phyloP scores from a whole-genome alignment of 2,797 vertebrate genomes.

The Hydrolagus colliei region DNA sequence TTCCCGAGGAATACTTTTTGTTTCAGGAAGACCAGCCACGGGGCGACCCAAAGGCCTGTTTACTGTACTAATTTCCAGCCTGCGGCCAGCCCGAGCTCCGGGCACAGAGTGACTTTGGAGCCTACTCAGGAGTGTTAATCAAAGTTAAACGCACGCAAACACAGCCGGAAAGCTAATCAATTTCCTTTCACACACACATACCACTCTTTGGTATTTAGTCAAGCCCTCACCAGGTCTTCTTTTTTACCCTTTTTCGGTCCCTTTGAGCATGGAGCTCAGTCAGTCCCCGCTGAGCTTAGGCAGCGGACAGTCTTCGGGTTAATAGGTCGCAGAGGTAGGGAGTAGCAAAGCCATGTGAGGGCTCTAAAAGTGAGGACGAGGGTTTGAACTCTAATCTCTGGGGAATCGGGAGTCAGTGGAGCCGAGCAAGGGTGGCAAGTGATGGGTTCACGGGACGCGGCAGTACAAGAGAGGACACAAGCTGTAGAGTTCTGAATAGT shows the following conservation, averaged over 20 bases:
- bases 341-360: too few species aligned
- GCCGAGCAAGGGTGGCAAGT: too few species aligned
- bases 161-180: slow-evolving; percentile 75
- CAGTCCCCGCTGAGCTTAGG: too few species aligned
- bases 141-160: slow-evolving; percentile 74
- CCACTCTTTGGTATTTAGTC: slow-evolving; percentile 62
- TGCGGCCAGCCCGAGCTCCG: slow-evolving; percentile 50
- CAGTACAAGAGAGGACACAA: too few species aligned
- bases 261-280: slow-evolving; percentile 18
- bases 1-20: slow-evolving; percentile 57
- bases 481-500: too few species aligned
- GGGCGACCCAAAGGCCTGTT: slow-evolving; percentile 41
- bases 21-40: slow-evolving; percentile 56
- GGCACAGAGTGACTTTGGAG: slow-evolving; percentile 52
- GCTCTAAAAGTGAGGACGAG: too few species aligned
- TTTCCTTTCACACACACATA: slow-evolving; percentile 69
- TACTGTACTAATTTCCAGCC: slow-evolving; percentile 42
- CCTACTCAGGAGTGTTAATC: slow-evolving; percentile 48
- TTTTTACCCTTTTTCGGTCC: slow-evolving; percentile 43
- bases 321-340: too few species aligned
- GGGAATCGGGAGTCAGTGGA: too few species aligned
- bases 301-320: too few species aligned
- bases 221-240: slow-evolving; percentile 64
- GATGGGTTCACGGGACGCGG: too few species aligned
- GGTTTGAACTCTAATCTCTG: too few species aligned